Evolutionary conservation across 2,797 vertebrate genomes (phyloP).

Genomic region (Thalassophryne amazonica): DNA sequence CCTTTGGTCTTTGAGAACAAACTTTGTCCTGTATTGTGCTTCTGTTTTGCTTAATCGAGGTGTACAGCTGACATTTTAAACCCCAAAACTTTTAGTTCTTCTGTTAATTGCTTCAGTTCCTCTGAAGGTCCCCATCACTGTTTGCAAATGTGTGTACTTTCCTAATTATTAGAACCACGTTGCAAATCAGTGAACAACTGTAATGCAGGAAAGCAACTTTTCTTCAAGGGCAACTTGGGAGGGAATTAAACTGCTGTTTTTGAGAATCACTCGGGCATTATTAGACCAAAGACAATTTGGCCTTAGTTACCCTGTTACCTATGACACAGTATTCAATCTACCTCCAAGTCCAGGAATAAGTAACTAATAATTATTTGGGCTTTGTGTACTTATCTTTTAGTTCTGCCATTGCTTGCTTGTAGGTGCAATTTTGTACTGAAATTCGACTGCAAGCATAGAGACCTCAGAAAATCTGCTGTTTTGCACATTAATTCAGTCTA

Average conservation of each 20-base stretch:
- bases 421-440: neutral
- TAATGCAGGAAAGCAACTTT: constrained; percentile 1
- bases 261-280: constrained; percentile 23
- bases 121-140: neutral
- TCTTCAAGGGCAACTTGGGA: constrained; percentile 6
- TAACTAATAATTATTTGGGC: constrained; percentile 28
- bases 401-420: neutral
- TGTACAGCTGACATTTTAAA: neutral
- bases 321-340: constrained; percentile 4
- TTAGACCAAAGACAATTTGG: constrained; percentile 26
- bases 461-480: no score
- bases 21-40: rapidly evolving
- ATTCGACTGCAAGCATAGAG: no score
- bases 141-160: constrained; percentile 12
- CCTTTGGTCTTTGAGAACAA: neutral
- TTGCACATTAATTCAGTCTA: no score
- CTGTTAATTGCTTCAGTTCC: constrained; percentile 28
- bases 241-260: constrained; percentile 30
- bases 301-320: constrained; percentile 16
- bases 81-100: constrained; percentile 6
- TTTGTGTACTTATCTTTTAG: constrained; percentile 18
- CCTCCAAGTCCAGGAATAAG: neutral
- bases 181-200: constrained; percentile 20
- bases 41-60: neutral
- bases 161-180: constrained; percentile 29